A percentile compares a stretch with the other conserved stretches of the same genome.
Conservation (phyloP, 1,140 invertebrate genomes). For the Helicoverpa armigera region DNA sequence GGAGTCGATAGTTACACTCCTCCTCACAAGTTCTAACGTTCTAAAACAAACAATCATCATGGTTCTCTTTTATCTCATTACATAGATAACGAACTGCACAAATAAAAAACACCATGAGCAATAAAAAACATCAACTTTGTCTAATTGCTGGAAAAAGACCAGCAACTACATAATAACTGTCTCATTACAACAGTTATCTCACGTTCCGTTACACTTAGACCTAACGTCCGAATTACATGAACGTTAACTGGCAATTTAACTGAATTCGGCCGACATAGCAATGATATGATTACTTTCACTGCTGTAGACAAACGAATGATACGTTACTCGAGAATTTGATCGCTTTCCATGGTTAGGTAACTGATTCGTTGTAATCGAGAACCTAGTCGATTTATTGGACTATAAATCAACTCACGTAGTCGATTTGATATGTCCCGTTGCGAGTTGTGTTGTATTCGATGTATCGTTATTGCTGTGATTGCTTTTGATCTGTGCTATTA, state of each 20-base stretch:
- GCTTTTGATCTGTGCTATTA: constrained; percentile 10
- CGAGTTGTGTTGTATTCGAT: constrained; percentile 9
- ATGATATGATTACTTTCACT: constrained; percentile 36
- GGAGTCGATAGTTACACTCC: too few relatives aligned
- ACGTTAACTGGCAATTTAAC: constrained; percentile 33
- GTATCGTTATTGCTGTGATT: constrained; percentile 24
- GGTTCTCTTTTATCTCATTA: too few relatives aligned
- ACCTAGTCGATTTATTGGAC: constrained; percentile 33
- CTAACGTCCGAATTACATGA: constrained; percentile 21
- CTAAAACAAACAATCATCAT: too few relatives aligned
- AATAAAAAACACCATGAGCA: not conserved
- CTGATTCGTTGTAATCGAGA: constrained; percentile 20
- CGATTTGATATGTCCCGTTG: constrained; percentile 24
- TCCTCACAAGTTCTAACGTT: too few relatives aligned
- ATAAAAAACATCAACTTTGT: not conserved
- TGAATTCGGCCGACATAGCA: constrained; percentile 18
- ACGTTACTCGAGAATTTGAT: constrained; percentile 36
- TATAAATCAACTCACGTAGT: constrained; percentile 43
- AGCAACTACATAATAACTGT: constrained; percentile 6
- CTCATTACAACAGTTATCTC: constrained; percentile 34
- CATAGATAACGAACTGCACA: not conserved
- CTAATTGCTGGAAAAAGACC: constrained; percentile 22
- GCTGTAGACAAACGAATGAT: constrained; percentile 37
- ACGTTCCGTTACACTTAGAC: constrained; percentile 29
- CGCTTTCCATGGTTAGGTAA: constrained; percentile 50